These are phyloP conservation scores for Papilio gigon DNA, from an alignment of 2,888 invertebrate genomes.

Conservation along the genomic window DNA sequence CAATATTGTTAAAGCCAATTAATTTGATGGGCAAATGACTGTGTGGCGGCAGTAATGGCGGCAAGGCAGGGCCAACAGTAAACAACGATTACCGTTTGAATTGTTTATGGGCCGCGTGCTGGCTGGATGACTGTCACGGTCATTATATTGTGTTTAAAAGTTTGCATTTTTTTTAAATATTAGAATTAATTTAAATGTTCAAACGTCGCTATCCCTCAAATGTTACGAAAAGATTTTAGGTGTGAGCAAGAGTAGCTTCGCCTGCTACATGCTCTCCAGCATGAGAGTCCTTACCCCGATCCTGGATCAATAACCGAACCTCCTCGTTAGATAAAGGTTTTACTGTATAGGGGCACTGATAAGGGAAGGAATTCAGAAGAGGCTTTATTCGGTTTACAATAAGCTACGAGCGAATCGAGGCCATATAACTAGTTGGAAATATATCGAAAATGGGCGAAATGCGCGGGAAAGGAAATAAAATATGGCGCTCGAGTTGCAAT, in stretches of 20 bases:
- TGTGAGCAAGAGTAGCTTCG: no score
- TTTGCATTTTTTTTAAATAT: not conserved
- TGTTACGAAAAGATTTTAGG: no score
- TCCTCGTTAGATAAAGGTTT: no score
- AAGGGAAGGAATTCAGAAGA: no score
- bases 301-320: no score
- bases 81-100: slow-evolving; percentile 10
- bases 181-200: not conserved
- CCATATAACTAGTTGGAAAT: not conserved
- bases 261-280: no score
- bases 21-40: slow-evolving; percentile 35
- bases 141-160: not conserved
- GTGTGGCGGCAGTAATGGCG: slow-evolving; percentile 32
- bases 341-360: no score
- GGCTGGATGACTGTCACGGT: not conserved
- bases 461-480: slow-evolving; percentile 36
- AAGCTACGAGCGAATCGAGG: not conserved
- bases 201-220: no score
- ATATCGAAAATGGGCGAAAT: slow-evolving; percentile 26
- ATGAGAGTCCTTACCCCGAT: no score
- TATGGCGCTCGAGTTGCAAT: slow-evolving; percentile 44
- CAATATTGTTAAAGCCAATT: slow-evolving; percentile 13
- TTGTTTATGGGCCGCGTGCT: not conserved
- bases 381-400: no score
- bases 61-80: slow-evolving; percentile 30